These are phyloP conservation scores for Coenonympha glycerion DNA, from an alignment of 2,888 invertebrate genomes.

Conservation along the genomic window DNA sequence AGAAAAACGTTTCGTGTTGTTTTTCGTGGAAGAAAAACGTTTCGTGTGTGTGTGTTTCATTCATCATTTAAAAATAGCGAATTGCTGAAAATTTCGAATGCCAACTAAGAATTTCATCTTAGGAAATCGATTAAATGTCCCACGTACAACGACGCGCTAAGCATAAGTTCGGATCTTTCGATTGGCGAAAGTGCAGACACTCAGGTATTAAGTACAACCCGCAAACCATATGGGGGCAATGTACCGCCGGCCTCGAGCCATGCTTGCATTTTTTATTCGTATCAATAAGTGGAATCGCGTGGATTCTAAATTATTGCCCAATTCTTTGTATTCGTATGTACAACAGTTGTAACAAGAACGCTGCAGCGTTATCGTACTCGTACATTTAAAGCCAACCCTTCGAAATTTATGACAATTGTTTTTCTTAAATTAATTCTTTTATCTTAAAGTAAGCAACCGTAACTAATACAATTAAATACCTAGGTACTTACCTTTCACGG, in stretches of 20 bases:
- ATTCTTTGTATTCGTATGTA: background rate
- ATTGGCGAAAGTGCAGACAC: slow-evolving; percentile 25
- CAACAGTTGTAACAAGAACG: background rate
- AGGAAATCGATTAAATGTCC: background rate
- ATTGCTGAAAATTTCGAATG: no score
- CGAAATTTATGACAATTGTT: background rate
- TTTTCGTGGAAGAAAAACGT: no score
- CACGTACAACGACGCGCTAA: slow-evolving; percentile 17
- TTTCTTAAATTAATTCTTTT: no score
- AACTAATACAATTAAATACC: no score
- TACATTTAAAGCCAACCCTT: background rate
- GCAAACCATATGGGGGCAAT: slow-evolving; percentile 43
- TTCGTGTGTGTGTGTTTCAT: no score
- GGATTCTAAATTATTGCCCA: slow-evolving; percentile 6
- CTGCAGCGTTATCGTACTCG: no score
- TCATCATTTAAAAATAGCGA: no score
- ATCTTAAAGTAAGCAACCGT: no score
- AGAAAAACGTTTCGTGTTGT: no score
- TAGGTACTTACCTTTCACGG: no score
- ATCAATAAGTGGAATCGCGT: slow-evolving; percentile 26
- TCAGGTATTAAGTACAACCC: slow-evolving; percentile 20
- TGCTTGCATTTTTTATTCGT: slow-evolving; percentile 42
- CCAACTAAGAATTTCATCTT: no score
- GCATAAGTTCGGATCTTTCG: slow-evolving; percentile 18
- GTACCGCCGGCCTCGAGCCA: slow-evolving; percentile 54